A percentile compares a stretch with the other conserved stretches of the same genome.
Evolutionary conservation across 2,888 invertebrate genomes (phyloP).

Genomic region (Parnassius mnemosyne): DNA sequence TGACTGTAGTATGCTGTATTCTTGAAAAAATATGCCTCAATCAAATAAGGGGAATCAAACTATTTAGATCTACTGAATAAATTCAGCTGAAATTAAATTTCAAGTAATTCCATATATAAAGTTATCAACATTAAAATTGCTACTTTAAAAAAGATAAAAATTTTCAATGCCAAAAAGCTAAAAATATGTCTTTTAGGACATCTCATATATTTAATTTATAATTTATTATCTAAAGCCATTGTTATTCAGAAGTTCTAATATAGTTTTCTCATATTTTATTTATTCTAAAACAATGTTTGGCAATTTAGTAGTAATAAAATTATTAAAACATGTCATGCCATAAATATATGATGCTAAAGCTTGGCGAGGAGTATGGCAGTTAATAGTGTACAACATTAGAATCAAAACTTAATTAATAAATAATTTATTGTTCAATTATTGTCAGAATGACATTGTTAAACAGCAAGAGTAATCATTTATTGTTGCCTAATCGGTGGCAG

Average conservation of each 20-base stretch:
- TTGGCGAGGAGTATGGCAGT: conserved; percentile 7
- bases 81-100: no score
- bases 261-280: conserved; percentile 21
- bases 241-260: conserved; percentile 26
- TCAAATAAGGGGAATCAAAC: conserved; percentile 4
- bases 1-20: not conserved
- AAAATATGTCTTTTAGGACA: conserved; percentile 13
- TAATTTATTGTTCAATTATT: no score
- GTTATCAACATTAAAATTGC: not conserved
- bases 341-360: conserved; percentile 15
- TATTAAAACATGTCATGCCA: not conserved
- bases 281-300: conserved; percentile 1
- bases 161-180: conserved; percentile 21
- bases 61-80: conserved; percentile 27
- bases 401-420: no score
- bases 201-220: conserved; percentile 25
- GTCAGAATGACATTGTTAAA: not conserved
- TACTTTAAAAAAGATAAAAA: conserved; percentile 20
- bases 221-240: conserved; percentile 22
- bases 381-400: not conserved
- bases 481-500: conserved; percentile 22
- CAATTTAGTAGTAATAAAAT: no score
- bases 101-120: no score
- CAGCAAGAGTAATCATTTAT: not conserved
- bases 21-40: no score